A percentile compares a stretch with the other conserved stretches of the same genome.
These are phyloP conservation scores for Ptyas mucosa DNA, from an alignment of 2,113 vertebrate genomes.

Conservation along the genomic window DNA sequence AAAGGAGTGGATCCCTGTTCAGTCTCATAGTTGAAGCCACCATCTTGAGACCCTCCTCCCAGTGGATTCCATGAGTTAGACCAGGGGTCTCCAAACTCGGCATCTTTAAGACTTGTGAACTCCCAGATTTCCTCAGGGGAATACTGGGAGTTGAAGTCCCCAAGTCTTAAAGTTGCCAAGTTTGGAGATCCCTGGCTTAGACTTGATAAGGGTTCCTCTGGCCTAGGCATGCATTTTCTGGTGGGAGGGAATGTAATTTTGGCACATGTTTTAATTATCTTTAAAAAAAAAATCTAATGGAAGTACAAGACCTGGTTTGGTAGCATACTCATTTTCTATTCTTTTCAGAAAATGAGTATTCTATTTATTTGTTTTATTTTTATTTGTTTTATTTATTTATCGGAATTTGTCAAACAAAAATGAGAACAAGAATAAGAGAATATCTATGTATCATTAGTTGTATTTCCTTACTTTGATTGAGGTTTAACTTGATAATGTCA, in stretches of 20 bases:
- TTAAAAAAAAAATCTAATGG: slow-evolving; percentile 64
- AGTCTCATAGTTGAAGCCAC: neutral
- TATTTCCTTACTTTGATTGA: slow-evolving; percentile 43
- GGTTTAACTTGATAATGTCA: slow-evolving; percentile 38
- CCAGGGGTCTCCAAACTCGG: no score
- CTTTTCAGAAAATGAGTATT: slow-evolving; percentile 37
- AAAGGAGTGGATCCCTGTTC: neutral
- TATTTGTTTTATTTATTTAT: no score
- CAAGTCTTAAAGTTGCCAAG: no score
- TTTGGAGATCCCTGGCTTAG: no score
- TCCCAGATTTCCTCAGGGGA: no score
- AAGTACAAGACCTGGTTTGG: slow-evolving; percentile 51
- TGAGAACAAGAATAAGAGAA: no score
- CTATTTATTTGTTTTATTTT: no score
- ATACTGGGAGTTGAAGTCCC: no score
- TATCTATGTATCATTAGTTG: slow-evolving; percentile 38
- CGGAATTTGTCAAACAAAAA: no score
- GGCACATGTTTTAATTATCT: slow-evolving; percentile 61
- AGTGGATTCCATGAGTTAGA: neutral
- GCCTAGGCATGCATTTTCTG: neutral
- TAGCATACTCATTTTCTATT: slow-evolving; percentile 41
- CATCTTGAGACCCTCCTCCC: neutral
- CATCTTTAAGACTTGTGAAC: no score
- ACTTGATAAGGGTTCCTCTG: neutral
- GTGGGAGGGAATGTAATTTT: slow-evolving; percentile 26